These are phyloP conservation scores for Rhimphoctona megacephalus DNA, from an alignment of 2,888 invertebrate species.

Conservation along the genomic window DNA sequence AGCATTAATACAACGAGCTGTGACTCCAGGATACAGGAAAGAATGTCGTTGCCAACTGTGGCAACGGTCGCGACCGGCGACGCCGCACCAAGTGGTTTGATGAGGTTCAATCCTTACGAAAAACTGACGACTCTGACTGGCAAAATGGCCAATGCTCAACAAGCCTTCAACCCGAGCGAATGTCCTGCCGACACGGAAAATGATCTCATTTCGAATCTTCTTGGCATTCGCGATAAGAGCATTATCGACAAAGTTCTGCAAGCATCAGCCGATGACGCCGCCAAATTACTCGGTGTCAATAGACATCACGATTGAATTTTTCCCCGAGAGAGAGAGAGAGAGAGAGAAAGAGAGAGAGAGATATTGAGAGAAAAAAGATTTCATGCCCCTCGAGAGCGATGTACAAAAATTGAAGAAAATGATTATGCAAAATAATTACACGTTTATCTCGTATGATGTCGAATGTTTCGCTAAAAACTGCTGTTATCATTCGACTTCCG, in stretches of 20 bases:
- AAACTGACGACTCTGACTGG: conserved; percentile 80
- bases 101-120: conserved; percentile 80
- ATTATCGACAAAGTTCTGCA: conserved; percentile 94
- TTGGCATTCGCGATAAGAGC: conserved; percentile 94
- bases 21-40: conserved; percentile 75
- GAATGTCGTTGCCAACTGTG: conserved; percentile 80
- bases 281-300: conserved; percentile 94
- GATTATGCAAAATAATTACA: conserved; percentile 18
- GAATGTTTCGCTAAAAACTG: conserved; percentile 21
- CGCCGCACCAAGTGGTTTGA: conserved; percentile 80
- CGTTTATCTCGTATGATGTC: conserved; percentile 53
- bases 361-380: conserved; percentile 4
- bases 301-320: conserved; percentile 85
- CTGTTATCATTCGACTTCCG: conserved; percentile 31
- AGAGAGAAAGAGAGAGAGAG: conserved; percentile 9
- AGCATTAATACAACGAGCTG: conserved; percentile 69
- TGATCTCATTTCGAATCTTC: conserved; percentile 94
- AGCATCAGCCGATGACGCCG: conserved; percentile 93
- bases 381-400: conserved; percentile 2
- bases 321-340: not conserved
- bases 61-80: conserved; percentile 81
- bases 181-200: conserved; percentile 84
- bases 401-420: conserved; percentile 37
- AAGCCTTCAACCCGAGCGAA: conserved; percentile 79
- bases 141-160: conserved; percentile 85